Evolutionary conservation across 2,888 invertebrate species (phyloP).

Genomic region (Chrysolina americana): DNA sequence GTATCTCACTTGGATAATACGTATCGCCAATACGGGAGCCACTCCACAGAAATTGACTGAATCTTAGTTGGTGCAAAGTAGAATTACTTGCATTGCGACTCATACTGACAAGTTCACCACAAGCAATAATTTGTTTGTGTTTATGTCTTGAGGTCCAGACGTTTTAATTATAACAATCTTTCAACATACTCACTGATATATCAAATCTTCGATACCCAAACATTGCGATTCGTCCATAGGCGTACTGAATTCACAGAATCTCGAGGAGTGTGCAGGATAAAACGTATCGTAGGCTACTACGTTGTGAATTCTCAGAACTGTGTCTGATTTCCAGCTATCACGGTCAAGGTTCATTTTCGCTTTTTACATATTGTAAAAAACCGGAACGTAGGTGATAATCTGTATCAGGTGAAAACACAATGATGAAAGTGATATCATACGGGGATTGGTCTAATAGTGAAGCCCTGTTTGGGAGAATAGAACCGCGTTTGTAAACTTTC

Average conservation of each 20-base stretch:
- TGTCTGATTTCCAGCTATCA: neutral
- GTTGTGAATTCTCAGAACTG: neutral
- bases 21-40: conserved; percentile 1
- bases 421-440: conserved; percentile 1
- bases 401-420: neutral
- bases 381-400: neutral
- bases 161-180: neutral
- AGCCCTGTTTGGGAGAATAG: neutral
- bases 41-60: conserved; percentile 25
- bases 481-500: neutral
- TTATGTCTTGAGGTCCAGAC: conserved; percentile 21
- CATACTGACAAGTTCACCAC: conserved; percentile 21
- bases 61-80: neutral
- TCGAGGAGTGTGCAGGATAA: neutral
- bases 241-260: conserved; percentile 7
- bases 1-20: conserved; percentile 20
- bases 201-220: neutral
- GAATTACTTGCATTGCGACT: conserved; percentile 19
- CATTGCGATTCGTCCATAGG: conserved; percentile 11
- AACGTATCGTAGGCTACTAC: neutral
- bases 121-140: neutral
- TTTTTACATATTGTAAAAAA: neutral
- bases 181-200: conserved; percentile 10
- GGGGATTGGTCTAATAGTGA: neutral
- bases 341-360: neutral